Percentiles rank a stretch among this genome's conserved stretches.
Conservation (phyloP, 2,888 invertebrate genomes). For the Phlogophora meticulosa region DNA sequence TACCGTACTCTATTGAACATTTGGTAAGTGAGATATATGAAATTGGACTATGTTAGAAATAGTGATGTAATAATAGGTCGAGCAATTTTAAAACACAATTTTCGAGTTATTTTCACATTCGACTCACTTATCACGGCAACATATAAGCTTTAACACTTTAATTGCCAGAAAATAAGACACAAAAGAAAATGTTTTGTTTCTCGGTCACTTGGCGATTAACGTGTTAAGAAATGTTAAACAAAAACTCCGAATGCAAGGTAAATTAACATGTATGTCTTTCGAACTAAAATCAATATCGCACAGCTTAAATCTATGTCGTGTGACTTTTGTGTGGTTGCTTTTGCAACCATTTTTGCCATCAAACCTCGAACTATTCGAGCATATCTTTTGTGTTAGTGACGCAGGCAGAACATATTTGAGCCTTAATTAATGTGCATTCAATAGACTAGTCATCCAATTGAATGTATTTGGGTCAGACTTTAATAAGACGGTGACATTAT, state of each 20-base stretch:
- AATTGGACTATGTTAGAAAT: neutral
- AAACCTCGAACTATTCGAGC: neutral
- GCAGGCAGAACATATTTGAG: neutral
- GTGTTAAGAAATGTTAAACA: neutral
- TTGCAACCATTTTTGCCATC: neutral
- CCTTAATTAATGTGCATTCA: constrained; percentile 11
- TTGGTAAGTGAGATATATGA: constrained; percentile 81
- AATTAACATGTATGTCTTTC: too few relatives aligned
- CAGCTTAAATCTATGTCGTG: too few relatives aligned
- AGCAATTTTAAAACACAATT: too few relatives aligned
- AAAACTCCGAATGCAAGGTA: too few relatives aligned
- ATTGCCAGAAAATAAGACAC: too few relatives aligned
- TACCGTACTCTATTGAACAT: constrained; percentile 92
- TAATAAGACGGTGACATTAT: constrained; percentile 17
- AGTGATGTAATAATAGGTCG: too few relatives aligned
- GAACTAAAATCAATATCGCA: too few relatives aligned
- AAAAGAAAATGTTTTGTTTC: too few relatives aligned
- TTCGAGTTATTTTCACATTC: too few relatives aligned
- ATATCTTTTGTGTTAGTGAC: neutral
- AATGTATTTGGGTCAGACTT: constrained; percentile 31
- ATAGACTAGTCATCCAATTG: constrained; percentile 23
- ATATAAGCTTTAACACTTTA: too few relatives aligned
- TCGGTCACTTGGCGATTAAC: too few relatives aligned
- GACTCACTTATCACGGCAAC: too few relatives aligned
- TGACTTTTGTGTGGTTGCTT: neutral